phyloP scores from a whole-genome alignment of 2,113 vertebrate genomes.

The Edolisoma coerulescens region DNA sequence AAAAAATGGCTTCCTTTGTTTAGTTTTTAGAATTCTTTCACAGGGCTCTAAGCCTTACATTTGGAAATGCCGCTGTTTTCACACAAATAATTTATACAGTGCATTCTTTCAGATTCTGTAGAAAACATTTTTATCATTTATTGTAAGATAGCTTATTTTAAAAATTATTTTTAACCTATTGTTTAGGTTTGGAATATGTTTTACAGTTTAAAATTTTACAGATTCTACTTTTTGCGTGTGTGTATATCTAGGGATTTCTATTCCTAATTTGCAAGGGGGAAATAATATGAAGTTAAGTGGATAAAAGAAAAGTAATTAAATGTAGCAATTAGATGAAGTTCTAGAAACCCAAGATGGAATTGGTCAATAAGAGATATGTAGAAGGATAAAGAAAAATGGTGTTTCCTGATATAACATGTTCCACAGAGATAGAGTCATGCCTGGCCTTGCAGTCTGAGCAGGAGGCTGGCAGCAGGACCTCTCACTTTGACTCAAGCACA shows the following conservation, averaged over 20 bases:
- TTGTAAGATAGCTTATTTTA: background rate
- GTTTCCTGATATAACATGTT: background rate
- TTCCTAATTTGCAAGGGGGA: background rate
- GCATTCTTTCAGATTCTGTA: constrained; percentile 51
- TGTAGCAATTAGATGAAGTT: background rate
- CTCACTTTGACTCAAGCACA: background rate
- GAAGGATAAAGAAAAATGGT: background rate
- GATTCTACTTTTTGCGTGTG: background rate
- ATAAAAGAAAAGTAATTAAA: constrained; percentile 21
- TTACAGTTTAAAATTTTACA: constrained; percentile 9
- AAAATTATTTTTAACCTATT: background rate
- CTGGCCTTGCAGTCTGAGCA: background rate
- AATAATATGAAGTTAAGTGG: constrained; percentile 5
- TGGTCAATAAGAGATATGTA: background rate
- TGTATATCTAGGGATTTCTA: background rate
- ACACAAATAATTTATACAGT: constrained; percentile 84
- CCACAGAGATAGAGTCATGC: background rate
- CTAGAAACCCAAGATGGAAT: background rate
- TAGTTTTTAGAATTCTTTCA: constrained; percentile 88
- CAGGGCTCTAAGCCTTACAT: constrained; percentile 81
- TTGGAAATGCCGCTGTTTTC: constrained; percentile 78
- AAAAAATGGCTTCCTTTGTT: constrained; percentile 87
- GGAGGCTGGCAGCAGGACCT: background rate
- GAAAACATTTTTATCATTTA: constrained; percentile 47
- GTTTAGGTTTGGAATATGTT: background rate